Evolutionary conservation across 2,888 invertebrate genomes (phyloP).

Genomic region (Villa cingulata): DNA sequence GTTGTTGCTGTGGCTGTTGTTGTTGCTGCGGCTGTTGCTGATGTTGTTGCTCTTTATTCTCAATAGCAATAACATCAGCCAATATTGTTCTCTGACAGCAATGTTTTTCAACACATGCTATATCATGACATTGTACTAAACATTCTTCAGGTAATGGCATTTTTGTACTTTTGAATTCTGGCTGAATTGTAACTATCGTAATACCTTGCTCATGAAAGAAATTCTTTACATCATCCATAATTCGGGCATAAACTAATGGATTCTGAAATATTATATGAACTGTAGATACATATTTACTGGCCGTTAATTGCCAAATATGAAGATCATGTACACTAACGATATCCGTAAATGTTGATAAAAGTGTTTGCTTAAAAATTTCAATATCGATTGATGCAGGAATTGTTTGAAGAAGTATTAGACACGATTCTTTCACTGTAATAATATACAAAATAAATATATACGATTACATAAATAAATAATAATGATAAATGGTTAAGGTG

Average conservation of each 20-base stretch:
- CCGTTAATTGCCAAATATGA: conserved; percentile 78
- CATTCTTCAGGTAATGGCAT: conserved; percentile 1
- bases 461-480: not conserved
- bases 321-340: conserved; percentile 71
- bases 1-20: not conserved
- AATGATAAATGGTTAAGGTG: not conserved
- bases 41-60: not conserved
- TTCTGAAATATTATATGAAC: conserved; percentile 65
- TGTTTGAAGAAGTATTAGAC: conserved; percentile 78
- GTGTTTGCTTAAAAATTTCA: conserved; percentile 47
- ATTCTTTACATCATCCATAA: conserved; percentile 48
- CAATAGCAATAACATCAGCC: not conserved
- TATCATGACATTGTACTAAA: conserved; percentile 2
- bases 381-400: conserved; percentile 82
- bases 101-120: conserved; percentile 5
- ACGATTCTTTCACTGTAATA: conserved; percentile 71
- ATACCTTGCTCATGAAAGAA: conserved; percentile 73
- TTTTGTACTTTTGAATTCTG: conserved; percentile 49
- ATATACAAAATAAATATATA: conserved; percentile 11
- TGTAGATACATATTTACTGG: conserved; percentile 66
- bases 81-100: conserved; percentile 1
- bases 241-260: conserved; percentile 44
- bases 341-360: conserved; percentile 52
- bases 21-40: not conserved
- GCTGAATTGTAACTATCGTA: conserved; percentile 72